Evolutionary conservation across 1,140 invertebrate species (phyloP).

Genomic region (Thaumatotibia leucotreta): DNA sequence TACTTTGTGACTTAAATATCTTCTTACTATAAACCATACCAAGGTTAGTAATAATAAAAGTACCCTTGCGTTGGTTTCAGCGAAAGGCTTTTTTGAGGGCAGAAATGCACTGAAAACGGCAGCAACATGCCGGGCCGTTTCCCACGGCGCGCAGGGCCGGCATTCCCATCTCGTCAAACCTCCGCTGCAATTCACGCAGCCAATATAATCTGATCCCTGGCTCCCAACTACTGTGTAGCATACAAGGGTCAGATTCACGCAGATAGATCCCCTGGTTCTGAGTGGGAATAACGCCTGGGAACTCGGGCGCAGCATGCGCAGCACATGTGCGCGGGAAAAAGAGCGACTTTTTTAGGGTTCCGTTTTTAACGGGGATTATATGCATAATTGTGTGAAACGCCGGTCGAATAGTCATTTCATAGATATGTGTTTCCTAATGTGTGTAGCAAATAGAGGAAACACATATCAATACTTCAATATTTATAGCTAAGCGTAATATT

Average conservation of each 20-base stretch:
- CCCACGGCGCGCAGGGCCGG: slow-evolving; percentile 44
- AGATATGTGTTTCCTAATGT: not conserved
- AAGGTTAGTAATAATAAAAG: no score
- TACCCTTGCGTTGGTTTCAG: no score
- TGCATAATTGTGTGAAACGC: not conserved
- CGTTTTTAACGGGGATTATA: not conserved
- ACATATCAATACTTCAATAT: no score
- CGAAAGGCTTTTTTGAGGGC: slow-evolving; percentile 12
- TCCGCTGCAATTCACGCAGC: not conserved
- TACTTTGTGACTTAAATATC: no score
- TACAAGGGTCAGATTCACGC: not conserved
- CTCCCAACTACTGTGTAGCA: not conserved
- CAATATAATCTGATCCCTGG: not conserved
- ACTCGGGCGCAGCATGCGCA: slow-evolving; percentile 32
- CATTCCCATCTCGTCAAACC: not conserved
- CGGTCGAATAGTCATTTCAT: not conserved
- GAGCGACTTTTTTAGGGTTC: slow-evolving; percentile 8
- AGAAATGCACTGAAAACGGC: slow-evolving; percentile 64
- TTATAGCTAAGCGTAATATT: no score
- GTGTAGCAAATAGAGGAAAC: not conserved
- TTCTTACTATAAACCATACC: no score
- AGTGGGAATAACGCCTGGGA: slow-evolving; percentile 31
- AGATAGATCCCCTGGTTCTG: not conserved
- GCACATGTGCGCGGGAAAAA: slow-evolving; percentile 50
- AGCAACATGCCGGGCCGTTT: slow-evolving; percentile 53